Evolutionary conservation across 2,888 invertebrate species (phyloP).

Genomic region (Pimpla rufipes): DNA sequence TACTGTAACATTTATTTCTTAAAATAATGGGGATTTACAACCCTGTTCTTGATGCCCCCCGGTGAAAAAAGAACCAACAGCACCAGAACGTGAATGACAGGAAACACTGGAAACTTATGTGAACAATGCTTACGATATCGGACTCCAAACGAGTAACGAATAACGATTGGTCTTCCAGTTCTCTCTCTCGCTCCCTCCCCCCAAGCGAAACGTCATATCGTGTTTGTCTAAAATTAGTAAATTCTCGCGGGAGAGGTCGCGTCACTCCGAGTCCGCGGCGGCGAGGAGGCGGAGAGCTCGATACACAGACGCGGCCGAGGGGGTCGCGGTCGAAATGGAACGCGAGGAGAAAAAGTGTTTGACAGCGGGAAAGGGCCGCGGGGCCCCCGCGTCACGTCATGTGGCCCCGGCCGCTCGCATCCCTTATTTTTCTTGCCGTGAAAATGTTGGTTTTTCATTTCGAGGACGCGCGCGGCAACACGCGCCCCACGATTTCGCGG

Average conservation of each 20-base stretch:
- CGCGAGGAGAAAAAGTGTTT: constrained; percentile 5
- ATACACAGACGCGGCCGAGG: too few species aligned
- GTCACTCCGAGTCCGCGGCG: not conserved
- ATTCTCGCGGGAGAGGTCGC: constrained; percentile 3
- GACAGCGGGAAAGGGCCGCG: constrained; percentile 22
- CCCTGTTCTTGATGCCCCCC: too few species aligned
- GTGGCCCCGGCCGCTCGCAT: not conserved
- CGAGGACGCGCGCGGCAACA: constrained; percentile 55
- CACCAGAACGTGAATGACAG: too few species aligned
- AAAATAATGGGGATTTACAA: too few species aligned
- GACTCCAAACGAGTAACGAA: too few species aligned
- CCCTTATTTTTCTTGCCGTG: constrained; percentile 61
- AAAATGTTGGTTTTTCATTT: constrained; percentile 70
- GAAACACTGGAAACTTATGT: too few species aligned
- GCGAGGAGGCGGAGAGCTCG: too few species aligned
- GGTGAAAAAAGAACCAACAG: too few species aligned
- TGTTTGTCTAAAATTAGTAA: constrained; percentile 30
- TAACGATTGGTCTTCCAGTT: not conserved
- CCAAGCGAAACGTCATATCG: not conserved
- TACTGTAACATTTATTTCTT: too few species aligned
- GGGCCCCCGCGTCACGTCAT: constrained; percentile 37
- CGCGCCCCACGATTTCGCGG: not conserved
- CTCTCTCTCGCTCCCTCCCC: not conserved
- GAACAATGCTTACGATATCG: too few species aligned
- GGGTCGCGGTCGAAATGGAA: not conserved